Base-by-base conservation (phyloP, 2,797 vertebrate genomes). In the Scarus forsteni region DNA sequence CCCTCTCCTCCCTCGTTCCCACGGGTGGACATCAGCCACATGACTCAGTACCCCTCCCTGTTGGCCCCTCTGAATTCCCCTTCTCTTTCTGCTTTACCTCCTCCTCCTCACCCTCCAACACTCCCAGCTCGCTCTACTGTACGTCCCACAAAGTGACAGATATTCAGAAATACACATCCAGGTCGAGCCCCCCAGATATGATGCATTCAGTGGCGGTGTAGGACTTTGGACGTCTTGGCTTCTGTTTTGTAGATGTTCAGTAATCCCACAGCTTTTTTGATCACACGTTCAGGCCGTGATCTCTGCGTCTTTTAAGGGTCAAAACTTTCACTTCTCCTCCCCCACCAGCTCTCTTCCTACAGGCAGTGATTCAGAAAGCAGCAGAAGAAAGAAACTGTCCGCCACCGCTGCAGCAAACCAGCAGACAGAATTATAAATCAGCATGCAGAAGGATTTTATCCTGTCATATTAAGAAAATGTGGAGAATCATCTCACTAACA, bases 351-450 rank as follows among this genome's bases (percentile, higher is more conserved):
- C 61, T 77, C 81, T 62, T 81, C 81, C 79, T 65, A 76, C 77
- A 65, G 66, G 42, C 70, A 1, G 64, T 88, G 82, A 88, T 66
- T 88, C 88, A 88, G 77, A 81, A 76, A 66, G 59, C 70, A 69
- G 42, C 42, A 13, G 10, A 43, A 43, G 12, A 42, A 40, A 67
- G 16, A 57, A 73, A 71, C 58, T 16, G 81, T 71, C 55, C 3
- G 5, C 36, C 70, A 60, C n/a, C 51, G 3, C 54, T 68, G 51
- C 68, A 44, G 15, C 63, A 19, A 65, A 3, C 57, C 52, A 15
- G 8, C 14, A 63, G 57, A 74, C 7, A 59, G n/a, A 10, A 8
- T 66, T 49, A 27, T 27, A 27, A 27, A 2, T 27, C 27, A 27
- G 27, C 27, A 27, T 27, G 27, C 4, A 4, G 27, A 27, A 2